phyloP scores from a whole-genome alignment of 2,888 invertebrate genomes.

The Zaprionus obscuricornis region DNA sequence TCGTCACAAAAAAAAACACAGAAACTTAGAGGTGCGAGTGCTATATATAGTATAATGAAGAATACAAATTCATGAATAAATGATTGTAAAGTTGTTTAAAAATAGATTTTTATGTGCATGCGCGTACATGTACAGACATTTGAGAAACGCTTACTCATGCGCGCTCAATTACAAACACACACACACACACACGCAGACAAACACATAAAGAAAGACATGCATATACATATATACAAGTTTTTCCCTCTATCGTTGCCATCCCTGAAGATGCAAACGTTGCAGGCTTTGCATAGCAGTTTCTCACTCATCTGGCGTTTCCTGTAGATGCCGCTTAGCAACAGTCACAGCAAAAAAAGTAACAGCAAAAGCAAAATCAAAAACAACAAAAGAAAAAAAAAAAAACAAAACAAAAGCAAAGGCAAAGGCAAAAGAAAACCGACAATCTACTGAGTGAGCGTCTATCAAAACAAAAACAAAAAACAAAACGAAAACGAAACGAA shows the following conservation, averaged over 20 bases:
- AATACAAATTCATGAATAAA: slow-evolving; percentile 1
- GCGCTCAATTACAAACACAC: not conserved
- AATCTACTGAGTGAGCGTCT: too few relatives aligned
- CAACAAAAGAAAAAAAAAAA: not conserved
- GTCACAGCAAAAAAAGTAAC: slow-evolving; percentile 10
- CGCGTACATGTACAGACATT: not conserved
- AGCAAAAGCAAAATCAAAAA: not conserved
- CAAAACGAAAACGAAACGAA: slow-evolving; percentile 1
- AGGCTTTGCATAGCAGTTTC: slow-evolving; percentile 51
- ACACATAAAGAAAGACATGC: too few relatives aligned
- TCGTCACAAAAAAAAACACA: slow-evolving; percentile 3
- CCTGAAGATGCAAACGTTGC: slow-evolving; percentile 55
- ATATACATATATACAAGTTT: not conserved
- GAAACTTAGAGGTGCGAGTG: slow-evolving; percentile 16
- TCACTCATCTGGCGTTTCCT: slow-evolving; percentile 69
- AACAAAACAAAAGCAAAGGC: slow-evolving; percentile 1
- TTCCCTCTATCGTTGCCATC: slow-evolving; percentile 30
- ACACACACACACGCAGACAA: too few relatives aligned
- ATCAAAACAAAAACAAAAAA: slow-evolving; percentile 50
- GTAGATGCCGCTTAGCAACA: slow-evolving; percentile 65
- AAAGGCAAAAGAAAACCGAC: too few relatives aligned
- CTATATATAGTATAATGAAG: slow-evolving; percentile 15
- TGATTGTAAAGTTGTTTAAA: slow-evolving; percentile 28
- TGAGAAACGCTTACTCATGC: slow-evolving; percentile 44
- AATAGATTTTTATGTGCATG: slow-evolving; percentile 30